Conservation (phyloP, 2,113 vertebrate species). For the Ellobius talpinus region DNA sequence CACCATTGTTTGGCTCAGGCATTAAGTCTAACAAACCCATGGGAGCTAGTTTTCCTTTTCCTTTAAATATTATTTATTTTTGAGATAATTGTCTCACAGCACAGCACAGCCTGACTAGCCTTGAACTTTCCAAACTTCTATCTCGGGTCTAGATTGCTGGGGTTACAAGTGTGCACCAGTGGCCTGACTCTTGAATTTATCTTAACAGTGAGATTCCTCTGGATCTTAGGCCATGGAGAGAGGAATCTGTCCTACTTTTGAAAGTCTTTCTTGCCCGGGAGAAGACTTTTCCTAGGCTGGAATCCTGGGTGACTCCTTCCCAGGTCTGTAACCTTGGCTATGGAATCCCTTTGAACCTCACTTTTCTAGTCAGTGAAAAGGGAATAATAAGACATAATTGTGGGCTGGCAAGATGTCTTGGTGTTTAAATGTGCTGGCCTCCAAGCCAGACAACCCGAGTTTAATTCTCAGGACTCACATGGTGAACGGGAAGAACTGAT, state of each 20-base stretch:
- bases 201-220: background rate
- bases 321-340: background rate
- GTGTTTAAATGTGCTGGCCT: background rate
- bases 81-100: background rate
- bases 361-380: conserved; percentile 21
- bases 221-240: background rate
- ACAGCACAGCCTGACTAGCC: background rate
- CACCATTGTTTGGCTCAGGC: background rate
- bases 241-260: background rate
- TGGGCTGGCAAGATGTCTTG: background rate
- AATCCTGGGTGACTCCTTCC: background rate
- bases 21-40: conserved; percentile 49
- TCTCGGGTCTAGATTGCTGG: background rate
- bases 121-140: background rate
- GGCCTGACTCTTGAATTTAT: background rate
- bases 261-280: conserved; percentile 22
- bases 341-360: background rate
- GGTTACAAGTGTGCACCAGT: background rate
- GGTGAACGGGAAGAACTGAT: background rate
- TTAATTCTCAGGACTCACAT: background rate
- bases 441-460: background rate
- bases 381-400: background rate
- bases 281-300: background rate
- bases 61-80: background rate
- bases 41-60: conserved; percentile 55